Percentiles rank a stretch among this genome's conserved stretches.
Evolutionary conservation across 2,113 vertebrate genomes (phyloP).

Genomic region (Lycocorax pyrrhopterus): DNA sequence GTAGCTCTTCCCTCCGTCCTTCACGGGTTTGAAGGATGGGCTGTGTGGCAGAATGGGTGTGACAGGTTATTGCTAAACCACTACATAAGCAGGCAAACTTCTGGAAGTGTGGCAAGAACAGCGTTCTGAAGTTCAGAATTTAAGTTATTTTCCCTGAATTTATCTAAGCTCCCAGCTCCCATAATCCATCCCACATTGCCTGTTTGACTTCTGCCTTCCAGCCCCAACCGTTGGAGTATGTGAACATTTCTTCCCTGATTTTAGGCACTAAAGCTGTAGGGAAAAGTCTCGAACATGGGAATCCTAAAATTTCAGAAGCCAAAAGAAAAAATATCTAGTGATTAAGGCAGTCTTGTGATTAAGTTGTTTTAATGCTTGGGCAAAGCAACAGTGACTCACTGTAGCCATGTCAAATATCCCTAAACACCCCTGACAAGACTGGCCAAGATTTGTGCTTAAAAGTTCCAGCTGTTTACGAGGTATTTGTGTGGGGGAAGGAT

Average conservation of each 20-base stretch:
- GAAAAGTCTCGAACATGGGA: background rate
- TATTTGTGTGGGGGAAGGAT: conserved; percentile 22
- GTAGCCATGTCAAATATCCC: background rate
- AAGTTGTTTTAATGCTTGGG: background rate
- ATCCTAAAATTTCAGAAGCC: background rate
- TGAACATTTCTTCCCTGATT: background rate
- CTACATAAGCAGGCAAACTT: background rate
- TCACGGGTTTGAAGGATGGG: background rate
- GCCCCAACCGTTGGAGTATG: background rate
- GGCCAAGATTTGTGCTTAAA: conserved; percentile 21
- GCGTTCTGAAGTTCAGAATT: background rate
- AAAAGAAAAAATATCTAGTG: background rate
- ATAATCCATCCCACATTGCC: background rate
- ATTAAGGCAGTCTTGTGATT: background rate
- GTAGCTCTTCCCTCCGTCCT: background rate
- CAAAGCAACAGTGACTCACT: conserved; percentile 46
- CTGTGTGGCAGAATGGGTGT: background rate
- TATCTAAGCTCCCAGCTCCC: background rate
- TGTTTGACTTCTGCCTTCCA: background rate
- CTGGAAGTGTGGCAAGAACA: background rate
- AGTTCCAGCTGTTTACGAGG: conserved; percentile 24
- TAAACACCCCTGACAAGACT: background rate
- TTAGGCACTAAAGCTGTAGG: background rate
- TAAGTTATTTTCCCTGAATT: background rate
- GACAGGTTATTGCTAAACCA: background rate